Evolutionary conservation across 2,113 vertebrate species (phyloP), one percentile per base, ranked within the genome.

Genomic region (Chlamydotis undulata): DNA sequence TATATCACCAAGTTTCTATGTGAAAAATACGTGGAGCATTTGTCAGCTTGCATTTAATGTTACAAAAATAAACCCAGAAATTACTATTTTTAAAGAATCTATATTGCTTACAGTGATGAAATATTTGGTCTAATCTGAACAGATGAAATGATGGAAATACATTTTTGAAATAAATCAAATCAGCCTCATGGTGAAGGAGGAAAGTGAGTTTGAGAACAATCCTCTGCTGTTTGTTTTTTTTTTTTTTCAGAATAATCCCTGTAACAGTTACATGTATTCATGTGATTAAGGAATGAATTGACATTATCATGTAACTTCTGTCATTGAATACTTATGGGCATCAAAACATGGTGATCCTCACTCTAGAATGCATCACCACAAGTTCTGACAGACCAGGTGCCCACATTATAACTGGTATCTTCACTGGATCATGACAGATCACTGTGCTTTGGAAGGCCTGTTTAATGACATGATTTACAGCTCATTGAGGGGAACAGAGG

Each of bases 391-490:
- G 82, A 93, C 96, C 80, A 92, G 96, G 94, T 96, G 84, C 83
- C 57, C 11, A 6, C 81, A 81, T 95, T 96, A 84, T 90, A 90
- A 91, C 90, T 94, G 75, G 71, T 94, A 59, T 88, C 82, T 94
- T 87, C 69, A 56, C 19, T 11, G 77, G 84, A 95, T 90, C 93
- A 96, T 97, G 97, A 98, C 89, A 96, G 96, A 97, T 97, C 71
- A 35, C 74, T 71, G 73, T 94, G 70, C 93, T 95, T 91, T 83
- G 87, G 69, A 95, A 94, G 70, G 90, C 81, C 97, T 97, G 87
- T 93, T 96, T 95, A 89, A 89, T 94, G 93, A 91, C 94, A 69
- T 93, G 95, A 98, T 96, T 97, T 97, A 97, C 77, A 95, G 92
- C 95, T 96, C 14, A 69, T 84, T 71, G 69, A 78, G 73, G 85